These are phyloP conservation scores for Cataglyphis altisquamis DNA, from an alignment of 2,888 invertebrate species.

Conservation along the genomic window DNA sequence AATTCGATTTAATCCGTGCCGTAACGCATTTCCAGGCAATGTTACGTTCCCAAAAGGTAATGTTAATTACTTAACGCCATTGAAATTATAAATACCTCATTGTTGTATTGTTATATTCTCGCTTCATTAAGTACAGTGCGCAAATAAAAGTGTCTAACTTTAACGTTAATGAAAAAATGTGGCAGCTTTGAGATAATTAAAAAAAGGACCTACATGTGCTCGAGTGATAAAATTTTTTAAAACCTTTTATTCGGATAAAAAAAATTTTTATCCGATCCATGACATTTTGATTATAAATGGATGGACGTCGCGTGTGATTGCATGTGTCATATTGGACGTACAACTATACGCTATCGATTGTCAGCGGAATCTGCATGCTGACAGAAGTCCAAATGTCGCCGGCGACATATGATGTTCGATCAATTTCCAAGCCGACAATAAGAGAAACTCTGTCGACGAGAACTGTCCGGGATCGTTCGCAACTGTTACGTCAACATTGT, in stretches of 20 bases:
- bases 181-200: not conserved
- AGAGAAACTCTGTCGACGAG: constrained; percentile 74
- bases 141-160: constrained; percentile 33
- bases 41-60: constrained; percentile 10
- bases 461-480: constrained; percentile 62
- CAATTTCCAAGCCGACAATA: constrained; percentile 75
- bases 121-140: constrained; percentile 10
- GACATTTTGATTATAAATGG: constrained; percentile 24
- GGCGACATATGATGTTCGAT: constrained; percentile 62
- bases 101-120: constrained; percentile 23
- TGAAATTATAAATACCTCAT: constrained; percentile 35
- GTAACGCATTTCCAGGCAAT: constrained; percentile 6
- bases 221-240: not conserved
- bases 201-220: not conserved
- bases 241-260: not conserved
- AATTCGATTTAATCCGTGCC: constrained; percentile 40
- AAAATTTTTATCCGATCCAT: not conserved
- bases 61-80: constrained; percentile 42
- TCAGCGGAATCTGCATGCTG: constrained; percentile 61
- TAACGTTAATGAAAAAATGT: constrained; percentile 21
- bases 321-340: constrained; percentile 3
- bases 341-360: constrained; percentile 24
- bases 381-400: constrained; percentile 53
- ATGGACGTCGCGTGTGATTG: not conserved
- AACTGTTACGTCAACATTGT: constrained; percentile 79